Conservation (phyloP, 2,113 vertebrate species). For the Hirundichthys speculiger region DNA sequence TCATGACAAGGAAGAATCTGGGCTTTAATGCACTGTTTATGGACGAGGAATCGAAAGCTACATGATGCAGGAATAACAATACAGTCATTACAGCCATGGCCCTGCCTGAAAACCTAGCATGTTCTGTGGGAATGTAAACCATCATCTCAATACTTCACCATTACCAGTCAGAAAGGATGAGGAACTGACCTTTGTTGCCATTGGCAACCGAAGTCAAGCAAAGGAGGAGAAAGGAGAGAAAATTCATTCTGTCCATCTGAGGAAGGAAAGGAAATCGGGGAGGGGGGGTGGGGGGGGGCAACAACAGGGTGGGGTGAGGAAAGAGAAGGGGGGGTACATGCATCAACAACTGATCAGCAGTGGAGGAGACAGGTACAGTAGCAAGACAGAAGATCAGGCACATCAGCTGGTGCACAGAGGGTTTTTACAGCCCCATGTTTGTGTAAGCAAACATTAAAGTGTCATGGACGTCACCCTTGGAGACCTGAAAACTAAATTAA, state of each 20-base stretch:
- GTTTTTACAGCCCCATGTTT: constrained; percentile 12
- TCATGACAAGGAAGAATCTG: constrained; percentile 21
- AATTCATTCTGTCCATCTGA: constrained; percentile 84
- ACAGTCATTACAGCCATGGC: neutral
- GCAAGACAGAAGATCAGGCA: constrained; percentile 40
- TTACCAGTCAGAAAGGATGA: constrained; percentile 69
- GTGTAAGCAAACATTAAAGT: constrained; percentile 21
- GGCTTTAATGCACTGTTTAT: constrained; percentile 7
- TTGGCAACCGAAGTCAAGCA: constrained; percentile 84
- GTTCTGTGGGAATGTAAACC: constrained; percentile 33
- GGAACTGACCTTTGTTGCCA: constrained; percentile 87
- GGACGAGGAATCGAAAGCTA: constrained; percentile 1
- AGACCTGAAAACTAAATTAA: neutral
- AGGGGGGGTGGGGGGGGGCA: constrained; percentile 18
- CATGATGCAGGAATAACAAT: neutral
- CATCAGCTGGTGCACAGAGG: constrained; percentile 25
- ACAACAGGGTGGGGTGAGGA: constrained; percentile 51
- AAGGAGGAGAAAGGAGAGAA: constrained; percentile 84
- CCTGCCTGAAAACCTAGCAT: constrained; percentile 6
- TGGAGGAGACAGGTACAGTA: constrained; percentile 60
- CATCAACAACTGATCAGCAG: constrained; percentile 77
- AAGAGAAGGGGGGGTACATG: constrained; percentile 58
- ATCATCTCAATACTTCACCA: constrained; percentile 54
- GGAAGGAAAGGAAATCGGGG: constrained; percentile 63
- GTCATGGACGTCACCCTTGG: constrained; percentile 22